phyloP scores from a whole-genome alignment of 2,113 vertebrate genomes.

The Mobula birostris region DNA sequence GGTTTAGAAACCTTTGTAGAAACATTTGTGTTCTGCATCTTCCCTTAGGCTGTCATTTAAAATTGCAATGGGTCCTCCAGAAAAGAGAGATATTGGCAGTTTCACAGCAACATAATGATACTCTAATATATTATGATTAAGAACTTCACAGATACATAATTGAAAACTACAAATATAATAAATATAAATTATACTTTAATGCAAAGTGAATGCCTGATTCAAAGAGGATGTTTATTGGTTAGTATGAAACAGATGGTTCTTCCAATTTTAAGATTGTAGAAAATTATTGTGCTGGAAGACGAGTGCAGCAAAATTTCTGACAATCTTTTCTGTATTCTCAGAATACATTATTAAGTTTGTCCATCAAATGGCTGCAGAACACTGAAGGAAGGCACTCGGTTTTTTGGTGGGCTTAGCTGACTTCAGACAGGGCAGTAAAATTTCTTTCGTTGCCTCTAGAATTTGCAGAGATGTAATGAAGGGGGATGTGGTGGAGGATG shows the following conservation, averaged over 20 bases:
- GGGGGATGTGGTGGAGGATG: too few relatives aligned
- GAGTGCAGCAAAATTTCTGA: not conserved
- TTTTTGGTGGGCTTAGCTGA: not conserved
- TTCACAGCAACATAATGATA: not conserved
- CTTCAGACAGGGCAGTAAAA: not conserved
- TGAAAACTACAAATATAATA: not conserved
- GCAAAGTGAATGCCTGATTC: not conserved
- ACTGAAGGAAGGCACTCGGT: not conserved
- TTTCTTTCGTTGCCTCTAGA: not conserved
- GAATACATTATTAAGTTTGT: too few relatives aligned
- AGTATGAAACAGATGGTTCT: not conserved
- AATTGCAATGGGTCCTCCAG: not conserved
- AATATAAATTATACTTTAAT: not conserved
- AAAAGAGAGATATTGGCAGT: not conserved
- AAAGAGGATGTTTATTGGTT: not conserved
- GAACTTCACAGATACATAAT: not conserved
- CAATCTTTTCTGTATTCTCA: too few relatives aligned
- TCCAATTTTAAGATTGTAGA: not conserved
- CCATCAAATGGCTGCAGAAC: not conserved
- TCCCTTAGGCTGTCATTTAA: conserved; percentile 34
- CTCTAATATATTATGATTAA: not conserved
- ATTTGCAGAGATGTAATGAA: too few relatives aligned
- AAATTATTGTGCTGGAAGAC: not conserved
- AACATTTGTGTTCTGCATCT: conserved; percentile 33
- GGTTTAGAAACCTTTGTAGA: conserved; percentile 34